Evolutionary conservation across 2,113 vertebrate genomes (phyloP).

Genomic region (Dryoscopus gambensis): DNA sequence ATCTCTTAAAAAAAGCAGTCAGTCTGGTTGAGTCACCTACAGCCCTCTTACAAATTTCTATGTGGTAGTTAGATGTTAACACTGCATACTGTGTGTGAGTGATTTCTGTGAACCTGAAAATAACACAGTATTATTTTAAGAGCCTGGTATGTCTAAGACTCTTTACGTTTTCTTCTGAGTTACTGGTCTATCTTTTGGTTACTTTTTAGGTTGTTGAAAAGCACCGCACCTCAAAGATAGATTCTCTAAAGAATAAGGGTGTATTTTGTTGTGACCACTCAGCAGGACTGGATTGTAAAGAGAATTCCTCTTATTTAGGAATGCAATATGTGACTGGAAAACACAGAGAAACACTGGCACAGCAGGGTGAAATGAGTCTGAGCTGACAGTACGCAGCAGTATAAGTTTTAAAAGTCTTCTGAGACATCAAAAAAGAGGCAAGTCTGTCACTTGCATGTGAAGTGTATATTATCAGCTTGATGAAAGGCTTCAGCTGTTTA

Average conservation of each 20-base stretch:
- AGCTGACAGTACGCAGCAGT: neutral
- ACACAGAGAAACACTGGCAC: neutral
- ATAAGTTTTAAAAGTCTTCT: neutral
- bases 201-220: neutral
- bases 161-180: neutral
- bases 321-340: neutral
- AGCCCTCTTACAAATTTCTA: neutral
- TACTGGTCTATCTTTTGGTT: neutral
- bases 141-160: neutral
- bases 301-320: neutral
- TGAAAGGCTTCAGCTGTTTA: neutral
- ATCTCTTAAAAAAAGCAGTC: neutral
- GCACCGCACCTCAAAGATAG: neutral
- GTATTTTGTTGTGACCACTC: neutral
- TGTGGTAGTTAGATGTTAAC: neutral
- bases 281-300: neutral
- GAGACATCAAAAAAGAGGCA: neutral
- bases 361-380: neutral
- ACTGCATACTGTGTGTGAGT: neutral
- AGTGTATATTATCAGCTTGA: neutral
- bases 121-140: neutral
- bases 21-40: neutral
- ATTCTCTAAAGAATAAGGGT: neutral
- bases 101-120: neutral
- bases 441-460: neutral